Base-by-base conservation (phyloP, 2,113 vertebrate genomes). In the Talpa occidentalis region DNA sequence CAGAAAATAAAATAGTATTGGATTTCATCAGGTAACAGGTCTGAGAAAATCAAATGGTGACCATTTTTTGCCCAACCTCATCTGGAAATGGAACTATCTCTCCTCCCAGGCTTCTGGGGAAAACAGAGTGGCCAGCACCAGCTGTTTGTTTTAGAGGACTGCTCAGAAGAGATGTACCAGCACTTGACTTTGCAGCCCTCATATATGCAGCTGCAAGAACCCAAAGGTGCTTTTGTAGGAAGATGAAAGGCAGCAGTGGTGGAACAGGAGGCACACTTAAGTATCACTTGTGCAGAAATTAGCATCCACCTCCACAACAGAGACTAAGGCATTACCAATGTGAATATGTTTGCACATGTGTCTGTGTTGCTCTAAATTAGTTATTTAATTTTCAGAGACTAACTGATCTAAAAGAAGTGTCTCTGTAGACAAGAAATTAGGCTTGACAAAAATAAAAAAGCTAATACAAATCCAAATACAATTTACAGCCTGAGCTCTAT, bases 11-110 rank as follows among this genome's bases (percentile, higher is more conserved):
- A 76, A 74, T 35, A 37, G 28, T 15, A 72, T 2, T 70, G 24
- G 78, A 82, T 44, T 93, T 81, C 56, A 70, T 86, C 52, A 89
- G 85, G 82, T 87, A 92, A 93, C 59, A 93, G 42, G 83, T 74
- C 76, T 54, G 73, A 62, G 78, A 24, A 74, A 81, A 81, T 52
- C 80, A 94, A 95, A 76, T 8, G 93, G 21, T 72, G 70, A 56
- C 93, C 91, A 97, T 97, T 91, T 96, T 86, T 76, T 66, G 59
- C 30, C 49, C 0, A 2, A 19, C 37, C 77, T 76, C 44, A 10
- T 40, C 74, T 0, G 22, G 89, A 78, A 81, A 21, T 79, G 66
- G 40, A 93, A 21, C 44, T 10, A 4, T 56, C 76, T 90, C 93
- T 67, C 17, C 60, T 60, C n/a, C 24, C 16, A 26, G 49, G 52